These are phyloP conservation scores for Drosophila pseudoananassae DNA, from an alignment of 1,140 invertebrate species.

Conservation along the genomic window DNA sequence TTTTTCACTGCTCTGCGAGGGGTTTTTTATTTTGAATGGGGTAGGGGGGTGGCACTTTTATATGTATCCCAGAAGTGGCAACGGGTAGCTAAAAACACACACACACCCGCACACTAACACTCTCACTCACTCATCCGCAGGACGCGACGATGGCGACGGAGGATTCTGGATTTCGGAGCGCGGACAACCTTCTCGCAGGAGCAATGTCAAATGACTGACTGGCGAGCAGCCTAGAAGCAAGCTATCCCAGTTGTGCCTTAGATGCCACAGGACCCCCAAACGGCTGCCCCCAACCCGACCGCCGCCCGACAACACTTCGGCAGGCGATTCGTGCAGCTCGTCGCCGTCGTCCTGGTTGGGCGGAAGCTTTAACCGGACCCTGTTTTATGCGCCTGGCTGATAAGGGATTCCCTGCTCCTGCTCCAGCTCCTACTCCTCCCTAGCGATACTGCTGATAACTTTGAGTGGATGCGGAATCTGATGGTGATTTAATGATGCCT, in stretches of 20 bases:
- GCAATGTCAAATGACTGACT: conserved; percentile 83
- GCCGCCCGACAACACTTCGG: conserved; percentile 56
- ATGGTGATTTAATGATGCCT: conserved; percentile 63
- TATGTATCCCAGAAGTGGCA: conserved; percentile 60
- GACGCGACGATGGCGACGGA: conserved; percentile 42
- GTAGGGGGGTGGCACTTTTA: conserved; percentile 13
- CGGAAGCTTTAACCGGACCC: conserved; percentile 75
- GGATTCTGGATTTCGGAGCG: conserved; percentile 47
- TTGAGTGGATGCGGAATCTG: conserved; percentile 27
- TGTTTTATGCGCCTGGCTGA: conserved; percentile 64
- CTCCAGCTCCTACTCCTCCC: conserved; percentile 6
- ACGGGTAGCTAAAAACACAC: conserved; percentile 42
- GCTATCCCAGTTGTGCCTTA: conserved; percentile 78
- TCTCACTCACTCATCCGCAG: conserved; percentile 31
- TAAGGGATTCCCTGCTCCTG: conserved; percentile 38
- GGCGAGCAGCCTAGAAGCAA: conserved; percentile 50
- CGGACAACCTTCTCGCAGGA: conserved; percentile 82
- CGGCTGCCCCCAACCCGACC: conserved; percentile 21
- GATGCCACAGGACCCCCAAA: conserved; percentile 58
- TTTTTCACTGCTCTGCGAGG: conserved; percentile 37
- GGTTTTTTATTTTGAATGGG: not conserved
- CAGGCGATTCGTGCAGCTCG: conserved; percentile 34
- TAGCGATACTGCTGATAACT: conserved; percentile 29
- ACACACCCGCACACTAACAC: conserved; percentile 13
- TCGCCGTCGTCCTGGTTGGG: conserved; percentile 29